Evolutionary conservation across 2,797 vertebrate genomes (phyloP), one percentile per base, ranked within the genome.

Genomic region (Sardinella longiceps): DNA sequence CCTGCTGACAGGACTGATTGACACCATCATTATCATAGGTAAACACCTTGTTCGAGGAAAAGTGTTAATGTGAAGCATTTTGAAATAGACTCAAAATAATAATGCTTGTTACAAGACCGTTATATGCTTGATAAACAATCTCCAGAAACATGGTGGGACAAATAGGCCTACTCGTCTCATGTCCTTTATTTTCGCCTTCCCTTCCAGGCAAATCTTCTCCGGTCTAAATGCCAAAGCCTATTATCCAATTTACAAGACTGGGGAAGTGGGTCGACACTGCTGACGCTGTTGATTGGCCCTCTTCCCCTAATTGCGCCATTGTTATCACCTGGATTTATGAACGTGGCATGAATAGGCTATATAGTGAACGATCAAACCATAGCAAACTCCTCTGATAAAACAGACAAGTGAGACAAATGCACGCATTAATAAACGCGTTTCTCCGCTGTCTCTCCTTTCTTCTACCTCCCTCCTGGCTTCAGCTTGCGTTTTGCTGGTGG

Each of bases 381-480:
- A 85, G 60, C 84, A 80, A 83, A 80, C 86, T 86, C 87, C 86
- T 15, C 70, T 82, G 33, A 81, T 50, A 70, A 85, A 70, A 80
- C n/a, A 85, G 14, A 63, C 63, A 60, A 15, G 18, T 84, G 25
- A 7, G 0, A 15, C 2, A n/a, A 30, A 96, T 96, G 95, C 92
- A 93, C 80, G 92, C 92, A 37, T 89, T 95, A 53, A 93, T 95
- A 81, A 94, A 93, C 91, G 94, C 92, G 88, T 95, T 96, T 88
- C 82, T 96, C 89, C 94, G 94, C 77, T 95, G 94, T 87, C 90
- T 95, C 84, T 91, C 91, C 70, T 93, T 95, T 70, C 94, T 96
- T 86, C 74, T 96, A 84, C 95, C 96, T 88, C 94, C 94, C 92
- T 94, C 95, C 86, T 95, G 95, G 95, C 93, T 95, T 83, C 93